Percentiles rank a stretch among this genome's conserved stretches.
Conservation (phyloP, 2,113 vertebrate genomes). For the Psammodynastes pulverulentus region DNA sequence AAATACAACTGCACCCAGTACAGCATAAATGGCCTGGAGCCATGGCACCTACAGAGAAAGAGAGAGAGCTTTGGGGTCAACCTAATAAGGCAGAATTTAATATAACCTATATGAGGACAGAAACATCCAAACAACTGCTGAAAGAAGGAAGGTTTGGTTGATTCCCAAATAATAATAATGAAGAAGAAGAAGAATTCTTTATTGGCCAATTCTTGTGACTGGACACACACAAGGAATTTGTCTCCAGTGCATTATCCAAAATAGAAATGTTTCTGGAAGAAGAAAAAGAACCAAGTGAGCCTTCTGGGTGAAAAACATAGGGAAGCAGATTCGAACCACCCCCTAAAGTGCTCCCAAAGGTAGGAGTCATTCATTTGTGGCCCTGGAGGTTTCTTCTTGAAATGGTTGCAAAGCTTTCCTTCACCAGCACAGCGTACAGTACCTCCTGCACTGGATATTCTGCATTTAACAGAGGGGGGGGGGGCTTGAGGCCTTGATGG, state of each 20-base stretch:
- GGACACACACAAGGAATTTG: too few species aligned
- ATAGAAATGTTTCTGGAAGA: not conserved
- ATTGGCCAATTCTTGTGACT: too few species aligned
- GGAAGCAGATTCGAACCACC: not conserved
- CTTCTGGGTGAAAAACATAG: not conserved
- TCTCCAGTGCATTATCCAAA: too few species aligned
- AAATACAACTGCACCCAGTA: slow-evolving; percentile 84
- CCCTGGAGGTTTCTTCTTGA: not conserved
- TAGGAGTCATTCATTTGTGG: not conserved
- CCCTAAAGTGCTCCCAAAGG: not conserved
- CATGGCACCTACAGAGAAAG: slow-evolving; percentile 78
- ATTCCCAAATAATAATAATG: too few species aligned
- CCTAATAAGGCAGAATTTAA: not conserved
- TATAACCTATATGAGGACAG: too few species aligned
- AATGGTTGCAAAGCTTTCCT: not conserved
- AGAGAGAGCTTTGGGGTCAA: not conserved
- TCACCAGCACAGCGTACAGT: not conserved
- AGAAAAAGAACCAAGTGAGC: not conserved
- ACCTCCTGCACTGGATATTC: not conserved
- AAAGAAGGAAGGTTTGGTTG: not conserved
- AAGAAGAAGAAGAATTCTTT: too few species aligned
- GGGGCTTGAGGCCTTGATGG: not conserved
- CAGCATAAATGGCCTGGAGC: slow-evolving; percentile 81
- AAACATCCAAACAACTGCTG: not conserved
- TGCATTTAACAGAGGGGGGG: not conserved